Percentiles rank a stretch among this genome's conserved stretches.
These are phyloP conservation scores for Coelogynopora nodosa DNA, from an alignment of 2,888 invertebrate genomes.

Conservation along the genomic window DNA sequence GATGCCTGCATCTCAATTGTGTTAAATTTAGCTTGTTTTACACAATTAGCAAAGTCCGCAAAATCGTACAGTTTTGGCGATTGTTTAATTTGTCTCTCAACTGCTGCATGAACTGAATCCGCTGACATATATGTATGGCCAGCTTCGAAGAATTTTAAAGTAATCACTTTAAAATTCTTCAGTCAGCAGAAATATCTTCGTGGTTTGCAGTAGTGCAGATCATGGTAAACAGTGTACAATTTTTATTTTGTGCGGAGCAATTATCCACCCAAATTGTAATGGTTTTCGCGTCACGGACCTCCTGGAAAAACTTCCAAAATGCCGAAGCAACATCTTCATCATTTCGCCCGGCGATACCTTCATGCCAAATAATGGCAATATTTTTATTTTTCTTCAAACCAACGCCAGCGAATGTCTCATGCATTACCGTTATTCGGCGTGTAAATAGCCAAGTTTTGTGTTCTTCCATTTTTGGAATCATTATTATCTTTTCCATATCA, in stretches of 20 bases:
- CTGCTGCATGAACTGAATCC: slow-evolving; percentile 45
- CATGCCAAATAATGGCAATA: slow-evolving; percentile 46
- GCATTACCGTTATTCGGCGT: slow-evolving; percentile 7
- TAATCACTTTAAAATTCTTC: not conserved
- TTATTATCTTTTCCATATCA: slow-evolving; percentile 16
- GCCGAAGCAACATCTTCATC: slow-evolving; percentile 46
- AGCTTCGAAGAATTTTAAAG: slow-evolving; percentile 22
- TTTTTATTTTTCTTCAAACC: slow-evolving; percentile 35
- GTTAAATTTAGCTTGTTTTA: slow-evolving; percentile 41
- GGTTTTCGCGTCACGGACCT: slow-evolving; percentile 40
- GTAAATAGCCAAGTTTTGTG: not conserved
- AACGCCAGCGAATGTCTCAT: slow-evolving; percentile 38
- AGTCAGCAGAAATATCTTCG: slow-evolving; percentile 40
- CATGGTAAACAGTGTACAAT: slow-evolving; percentile 27
- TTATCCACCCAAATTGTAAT: slow-evolving; percentile 47
- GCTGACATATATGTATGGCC: slow-evolving; percentile 22
- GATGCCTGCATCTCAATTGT: slow-evolving; percentile 39
- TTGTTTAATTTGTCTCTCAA: slow-evolving; percentile 43
- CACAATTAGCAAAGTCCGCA: slow-evolving; percentile 14
- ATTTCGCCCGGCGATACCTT: slow-evolving; percentile 44
- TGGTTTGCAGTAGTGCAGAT: slow-evolving; percentile 23
- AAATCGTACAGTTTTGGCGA: slow-evolving; percentile 13
- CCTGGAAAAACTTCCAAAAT: slow-evolving; percentile 34
- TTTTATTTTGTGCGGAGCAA: slow-evolving; percentile 48
- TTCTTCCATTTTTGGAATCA: slow-evolving; percentile 8